Base-by-base conservation (phyloP, 2,113 vertebrate genomes). In the Porphyrio hochstetteri region DNA sequence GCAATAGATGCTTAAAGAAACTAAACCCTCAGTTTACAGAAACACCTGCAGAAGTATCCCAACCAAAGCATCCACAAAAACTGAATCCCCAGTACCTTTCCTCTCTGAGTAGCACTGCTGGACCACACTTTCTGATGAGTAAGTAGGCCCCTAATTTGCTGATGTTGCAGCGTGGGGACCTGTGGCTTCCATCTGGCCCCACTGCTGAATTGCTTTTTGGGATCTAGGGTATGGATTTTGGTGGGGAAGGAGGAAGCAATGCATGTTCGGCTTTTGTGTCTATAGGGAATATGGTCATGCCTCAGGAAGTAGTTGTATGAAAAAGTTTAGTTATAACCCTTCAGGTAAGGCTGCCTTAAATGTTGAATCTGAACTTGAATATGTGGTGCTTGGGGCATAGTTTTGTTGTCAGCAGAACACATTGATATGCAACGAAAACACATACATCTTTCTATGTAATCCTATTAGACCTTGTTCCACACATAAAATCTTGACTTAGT, bases 21-120 rank as follows among this genome's bases (percentile, higher is more conserved):
- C 2, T 11, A n/a, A 76, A 67, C 27, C 16, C 16, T 76, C 42
- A 33, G 9, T 36, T 80, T 90, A 25, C 5, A 35, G 46, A 79
- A 20, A 1, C 2, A 40, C 17, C 11, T 24, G 5, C 13, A 42
- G 36, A 67, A 83, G 38, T 55, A 1, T 2, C 2, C 10, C 4
- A 46, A 11, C 11, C 63, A 40, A 77, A 79, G 16, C 17, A 48
- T 24, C 13, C 17, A 35, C 31, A 33, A 68, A 75, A 35, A 5
- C 8, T 56, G 5, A 12, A 24, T 50, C 3, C 27, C 53, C 3
- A 10, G 16, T 42, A 46, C 9, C 13, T 75, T 18, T 29, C 24
- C 59, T 40, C 56, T 64, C 35, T 33, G 14, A 63, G n/a, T 31
- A 11, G 5, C 35, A 44, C 17, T 5, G 8, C 38, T 52, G 44